Evolutionary conservation across 2,113 vertebrate genomes (phyloP).

Genomic region (Gadus macrocephalus): DNA sequence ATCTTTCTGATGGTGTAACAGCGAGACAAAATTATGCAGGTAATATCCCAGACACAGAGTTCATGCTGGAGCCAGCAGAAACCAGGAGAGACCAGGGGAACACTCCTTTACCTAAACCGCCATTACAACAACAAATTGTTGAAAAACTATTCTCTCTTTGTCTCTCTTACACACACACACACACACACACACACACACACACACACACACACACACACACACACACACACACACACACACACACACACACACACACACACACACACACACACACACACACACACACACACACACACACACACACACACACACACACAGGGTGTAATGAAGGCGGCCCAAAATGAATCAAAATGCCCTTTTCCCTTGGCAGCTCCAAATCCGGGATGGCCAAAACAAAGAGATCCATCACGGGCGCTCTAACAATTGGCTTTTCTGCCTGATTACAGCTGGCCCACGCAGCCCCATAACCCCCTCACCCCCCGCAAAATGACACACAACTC

Average conservation of each 20-base stretch:
- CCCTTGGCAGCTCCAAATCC: slow-evolving; percentile 39
- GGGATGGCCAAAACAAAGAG: slow-evolving; percentile 53
- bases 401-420: slow-evolving; percentile 48
- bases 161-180: slow-evolving; percentile 9
- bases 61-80: too few relatives aligned
- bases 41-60: too few relatives aligned
- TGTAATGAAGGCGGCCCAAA: slow-evolving; percentile 36
- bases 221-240: too few relatives aligned
- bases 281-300: too few relatives aligned
- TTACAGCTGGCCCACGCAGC: slow-evolving; percentile 47
- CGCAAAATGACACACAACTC: slow-evolving; percentile 34
- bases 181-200: background rate
- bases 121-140: too few relatives aligned
- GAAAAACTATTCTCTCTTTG: background rate
- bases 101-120: too few relatives aligned
- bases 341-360: slow-evolving; percentile 53
- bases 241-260: too few relatives aligned
- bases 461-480: slow-evolving; percentile 5
- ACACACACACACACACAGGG: slow-evolving; percentile 10
- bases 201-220: too few relatives aligned
- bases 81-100: too few relatives aligned
- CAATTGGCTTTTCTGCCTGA: slow-evolving; percentile 52
- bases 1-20: too few relatives aligned
- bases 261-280: too few relatives aligned
- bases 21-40: too few relatives aligned